Percentiles rank a stretch among this genome's conserved stretches.
Conservation (phyloP, 2,113 vertebrate species). For the Stegastes partitus region DNA sequence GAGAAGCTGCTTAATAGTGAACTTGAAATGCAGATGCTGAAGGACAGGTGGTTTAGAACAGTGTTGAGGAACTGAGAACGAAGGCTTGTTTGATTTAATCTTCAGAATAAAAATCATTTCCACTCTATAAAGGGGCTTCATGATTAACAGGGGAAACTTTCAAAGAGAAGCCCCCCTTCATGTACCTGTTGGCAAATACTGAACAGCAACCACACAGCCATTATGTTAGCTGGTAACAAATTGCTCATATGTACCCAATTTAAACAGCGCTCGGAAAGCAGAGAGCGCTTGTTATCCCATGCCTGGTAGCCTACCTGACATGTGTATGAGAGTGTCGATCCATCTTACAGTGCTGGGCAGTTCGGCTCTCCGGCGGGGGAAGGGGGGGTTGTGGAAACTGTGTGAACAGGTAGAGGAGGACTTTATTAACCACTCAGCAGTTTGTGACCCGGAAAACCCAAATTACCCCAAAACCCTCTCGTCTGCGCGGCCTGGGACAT, state of each 20-base stretch:
- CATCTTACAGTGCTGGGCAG: constrained; percentile 65
- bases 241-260: constrained; percentile 82
- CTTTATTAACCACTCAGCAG: constrained; percentile 85
- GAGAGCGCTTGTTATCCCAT: constrained; percentile 65
- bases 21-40: constrained; percentile 10
- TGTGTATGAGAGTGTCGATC: constrained; percentile 68
- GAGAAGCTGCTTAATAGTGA: not conserved
- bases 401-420: constrained; percentile 81
- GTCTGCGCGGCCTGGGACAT: constrained; percentile 66
- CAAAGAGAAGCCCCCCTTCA: constrained; percentile 61
- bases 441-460: constrained; percentile 85
- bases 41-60: constrained; percentile 39
- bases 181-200: constrained; percentile 78
- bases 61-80: not conserved
- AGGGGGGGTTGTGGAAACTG: constrained; percentile 69
- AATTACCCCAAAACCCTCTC: constrained; percentile 82
- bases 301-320: constrained; percentile 60
- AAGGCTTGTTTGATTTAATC: constrained; percentile 42
- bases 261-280: constrained; percentile 59
- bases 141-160: constrained; percentile 59
- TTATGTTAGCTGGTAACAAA: constrained; percentile 82
- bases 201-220: constrained; percentile 72
- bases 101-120: constrained; percentile 50
- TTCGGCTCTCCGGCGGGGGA: constrained; percentile 62
- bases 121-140: constrained; percentile 41